A percentile compares a stretch with the other conserved stretches of the same genome.
Evolutionary conservation across 2,888 invertebrate species (phyloP).

Genomic region (Caenorhabditis sp.): DNA sequence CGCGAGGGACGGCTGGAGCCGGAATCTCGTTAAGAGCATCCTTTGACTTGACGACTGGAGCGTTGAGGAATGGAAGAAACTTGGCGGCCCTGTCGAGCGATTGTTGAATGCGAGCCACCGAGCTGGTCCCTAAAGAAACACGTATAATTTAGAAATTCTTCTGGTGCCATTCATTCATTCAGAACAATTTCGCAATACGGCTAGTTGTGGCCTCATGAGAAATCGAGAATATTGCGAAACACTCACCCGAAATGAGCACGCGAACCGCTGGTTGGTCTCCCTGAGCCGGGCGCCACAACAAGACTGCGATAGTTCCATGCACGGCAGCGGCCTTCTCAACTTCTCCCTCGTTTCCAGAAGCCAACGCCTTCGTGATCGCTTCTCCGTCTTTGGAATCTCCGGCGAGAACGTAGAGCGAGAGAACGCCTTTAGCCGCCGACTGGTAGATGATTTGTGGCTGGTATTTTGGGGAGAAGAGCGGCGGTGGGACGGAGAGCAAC

Average conservation of each 20-base stretch:
- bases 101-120: slow-evolving; percentile 47
- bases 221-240: background rate
- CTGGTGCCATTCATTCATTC: no score
- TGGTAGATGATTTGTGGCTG: slow-evolving; percentile 40
- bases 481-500: background rate
- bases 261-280: slow-evolving; percentile 29
- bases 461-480: slow-evolving; percentile 38
- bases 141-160: background rate
- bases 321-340: slow-evolving; percentile 40
- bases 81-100: slow-evolving; percentile 50
- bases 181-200: background rate
- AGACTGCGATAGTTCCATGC: slow-evolving; percentile 44
- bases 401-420: slow-evolving; percentile 55
- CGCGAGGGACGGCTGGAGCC: background rate
- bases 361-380: slow-evolving; percentile 47
- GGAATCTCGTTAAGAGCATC: slow-evolving; percentile 30
- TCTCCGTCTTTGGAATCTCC: slow-evolving; percentile 61
- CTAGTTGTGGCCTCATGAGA: background rate
- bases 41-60: slow-evolving; percentile 29
- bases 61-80: slow-evolving; percentile 55
- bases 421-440: slow-evolving; percentile 29
- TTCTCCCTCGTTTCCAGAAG: slow-evolving; percentile 47
- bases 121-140: slow-evolving; percentile 52
- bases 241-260: slow-evolving; percentile 45
- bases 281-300: slow-evolving; percentile 54